Base-by-base conservation (phyloP, 1,140 invertebrate genomes). In the Euwallacea fornicatus region DNA sequence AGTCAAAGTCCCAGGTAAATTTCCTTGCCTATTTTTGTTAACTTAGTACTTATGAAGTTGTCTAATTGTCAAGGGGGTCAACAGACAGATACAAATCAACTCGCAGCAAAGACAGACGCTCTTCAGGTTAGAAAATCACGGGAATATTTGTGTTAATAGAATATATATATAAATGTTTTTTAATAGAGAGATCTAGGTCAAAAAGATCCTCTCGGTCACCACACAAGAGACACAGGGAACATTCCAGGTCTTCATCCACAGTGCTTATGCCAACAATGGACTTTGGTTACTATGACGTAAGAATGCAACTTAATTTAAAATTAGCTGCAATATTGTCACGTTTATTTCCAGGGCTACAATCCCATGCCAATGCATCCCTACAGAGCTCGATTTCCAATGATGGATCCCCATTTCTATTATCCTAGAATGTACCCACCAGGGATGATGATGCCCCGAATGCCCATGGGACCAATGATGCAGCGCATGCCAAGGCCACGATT, bases 1-100 rank as follows among this genome's bases (percentile, higher is more conserved):
- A 58, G 53, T 44, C 7, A 42, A 9, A 66, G 65, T 66, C 21
- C 61, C 16, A 47, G 61, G 61, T 60, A 60, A 3, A 11, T 56
- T 13, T 15, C 15, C 15, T 16, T 10, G 1, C 16, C 7, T 56
- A 11, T 10, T 47, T 47, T 47, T 10, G n/a, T 47, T 47, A 10
- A 13, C 9, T 10, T 47, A 13, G n/a, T 13, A 47, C 21, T 47
- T 2, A 47, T 47, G 2, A 47, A 47, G 2, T 47, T 47, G 9
- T 47, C 0, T 10, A 10, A 10, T 47, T 10, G 16, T 13, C 8
- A n/a, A 15, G 11, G 10, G 16, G 54, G 54, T 56, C 54, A 56
- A 11, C 8, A 2, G 46, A 47, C 46, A 1, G 2, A 56, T 8
- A 8, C 16, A 16, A 56, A 16, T 56, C 54, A n/a, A 8, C 54